Conservation (phyloP, 2,797 vertebrate genomes). For the Tangara arthus region DNA sequence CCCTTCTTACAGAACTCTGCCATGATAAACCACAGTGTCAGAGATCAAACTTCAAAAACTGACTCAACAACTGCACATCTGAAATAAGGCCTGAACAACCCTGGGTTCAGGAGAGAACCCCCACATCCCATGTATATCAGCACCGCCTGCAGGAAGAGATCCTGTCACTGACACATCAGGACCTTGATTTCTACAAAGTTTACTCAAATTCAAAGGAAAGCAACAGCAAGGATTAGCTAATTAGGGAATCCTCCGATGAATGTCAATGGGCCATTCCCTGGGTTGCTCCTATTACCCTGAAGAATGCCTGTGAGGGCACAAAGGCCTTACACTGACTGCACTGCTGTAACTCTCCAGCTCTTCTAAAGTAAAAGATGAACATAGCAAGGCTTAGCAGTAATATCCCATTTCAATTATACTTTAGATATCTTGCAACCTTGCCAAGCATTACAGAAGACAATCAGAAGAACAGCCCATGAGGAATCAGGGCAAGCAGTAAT, state of each 20-base stretch:
- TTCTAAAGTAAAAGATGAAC: background rate
- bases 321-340: background rate
- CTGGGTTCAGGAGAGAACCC: background rate
- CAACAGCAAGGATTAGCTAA: background rate
- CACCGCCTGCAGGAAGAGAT: background rate
- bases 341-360: background rate
- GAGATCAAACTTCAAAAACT: background rate
- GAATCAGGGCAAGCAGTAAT: background rate
- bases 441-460: background rate
- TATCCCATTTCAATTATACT: background rate
- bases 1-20: background rate
- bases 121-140: accelerated
- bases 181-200: background rate
- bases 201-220: background rate
- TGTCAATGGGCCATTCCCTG: background rate
- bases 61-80: background rate
- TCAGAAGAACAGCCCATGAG: background rate
- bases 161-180: background rate
- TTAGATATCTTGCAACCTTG: background rate
- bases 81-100: background rate
- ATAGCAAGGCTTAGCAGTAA: background rate
- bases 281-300: background rate
- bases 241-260: background rate
- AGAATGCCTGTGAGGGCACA: background rate
- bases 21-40: background rate